Percentiles rank a stretch among this genome's conserved stretches.
phyloP scores from a whole-genome alignment of 2,113 vertebrate genomes.

The Oreochromis niloticus region DNA sequence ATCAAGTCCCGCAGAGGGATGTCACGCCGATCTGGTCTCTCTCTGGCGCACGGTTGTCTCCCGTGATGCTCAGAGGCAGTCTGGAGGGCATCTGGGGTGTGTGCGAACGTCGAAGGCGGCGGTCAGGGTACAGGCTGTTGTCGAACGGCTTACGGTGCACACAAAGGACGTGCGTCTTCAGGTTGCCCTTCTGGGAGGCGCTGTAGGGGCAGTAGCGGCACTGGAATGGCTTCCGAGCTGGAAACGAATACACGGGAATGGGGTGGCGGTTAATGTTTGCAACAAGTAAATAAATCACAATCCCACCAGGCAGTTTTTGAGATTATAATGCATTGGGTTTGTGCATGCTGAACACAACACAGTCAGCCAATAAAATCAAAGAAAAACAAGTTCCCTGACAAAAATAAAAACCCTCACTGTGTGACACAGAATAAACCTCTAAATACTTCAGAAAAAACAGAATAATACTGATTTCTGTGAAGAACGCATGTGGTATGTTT shows the following conservation, averaged over 20 bases:
- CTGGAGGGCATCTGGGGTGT: slow-evolving; percentile 38
- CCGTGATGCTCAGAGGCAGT: slow-evolving; percentile 33
- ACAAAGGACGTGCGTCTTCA: slow-evolving; percentile 94
- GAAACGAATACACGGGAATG: slow-evolving; percentile 3
- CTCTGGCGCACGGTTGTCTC: slow-evolving; percentile 15
- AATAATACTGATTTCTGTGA: neutral
- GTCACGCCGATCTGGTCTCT: slow-evolving; percentile 43
- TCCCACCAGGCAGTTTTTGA: neutral
- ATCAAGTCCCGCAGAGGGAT: slow-evolving; percentile 66
- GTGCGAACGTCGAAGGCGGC: slow-evolving; percentile 88
- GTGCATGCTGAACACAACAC: neutral
- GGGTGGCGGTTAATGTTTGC: neutral
- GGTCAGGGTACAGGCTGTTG: slow-evolving; percentile 94
- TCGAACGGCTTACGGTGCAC: slow-evolving; percentile 95
- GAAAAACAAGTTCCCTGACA: neutral
- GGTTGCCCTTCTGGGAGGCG: slow-evolving; percentile 94
- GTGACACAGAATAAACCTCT: neutral
- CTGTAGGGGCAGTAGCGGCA: slow-evolving; percentile 93
- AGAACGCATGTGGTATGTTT: neutral
- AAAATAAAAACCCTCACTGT: neutral
- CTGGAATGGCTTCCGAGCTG: slow-evolving; percentile 90
- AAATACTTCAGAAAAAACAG: neutral
- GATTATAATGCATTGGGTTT: neutral
- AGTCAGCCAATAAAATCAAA: neutral
- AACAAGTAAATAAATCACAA: neutral